Base-by-base conservation (phyloP, 2,888 invertebrate species). In the Cheilosia vulpina region DNA sequence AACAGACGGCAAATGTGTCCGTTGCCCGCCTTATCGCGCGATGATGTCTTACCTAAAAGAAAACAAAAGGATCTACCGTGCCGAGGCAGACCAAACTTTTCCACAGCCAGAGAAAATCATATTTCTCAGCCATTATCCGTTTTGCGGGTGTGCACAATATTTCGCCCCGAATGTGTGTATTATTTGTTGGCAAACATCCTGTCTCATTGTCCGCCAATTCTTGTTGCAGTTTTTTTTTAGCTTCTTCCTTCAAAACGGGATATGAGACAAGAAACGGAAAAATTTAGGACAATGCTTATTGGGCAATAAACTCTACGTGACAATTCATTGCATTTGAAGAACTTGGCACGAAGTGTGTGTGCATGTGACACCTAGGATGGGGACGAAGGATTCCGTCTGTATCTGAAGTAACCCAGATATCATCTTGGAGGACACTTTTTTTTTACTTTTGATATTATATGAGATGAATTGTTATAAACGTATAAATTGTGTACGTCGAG, bases 221-320 rank as follows among this genome's bases (percentile, higher is more conserved):
- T 78, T 68, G 60, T 82, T 50, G 71, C 58, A 15, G 11, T 34
- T 55, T 13, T 24, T 27, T 13, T 21, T 38, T 15, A 1, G 27
- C 21, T 21, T 15, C 15, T 5, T 19, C n/a, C n/a, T 9, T 21
- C 7, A 76, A 69, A 45, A 41, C 27, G 55, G 69, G 53, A 69
- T 79, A 81, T 80, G 83, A 79, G 85, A 85, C 85, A 81, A 72
- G 57, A 80, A 79, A 57, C 71, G 85, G 81, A 85, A 77, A 76
- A 85, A 81, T 85, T 85, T 85, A 76, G 85, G 81, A 85, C 79
- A 85, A 76, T 66, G 81, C 85, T 85, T 85, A 85, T 85, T 85
- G 85, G 85, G 85, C 85, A 85, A 85, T 85, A 85, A 85, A 85
- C 85, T 85, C 76, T 76, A 85, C 81, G 85, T 85, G 85, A 85